Base-by-base conservation (phyloP, 2,888 invertebrate species). In the Sarcophaga rosellei region DNA sequence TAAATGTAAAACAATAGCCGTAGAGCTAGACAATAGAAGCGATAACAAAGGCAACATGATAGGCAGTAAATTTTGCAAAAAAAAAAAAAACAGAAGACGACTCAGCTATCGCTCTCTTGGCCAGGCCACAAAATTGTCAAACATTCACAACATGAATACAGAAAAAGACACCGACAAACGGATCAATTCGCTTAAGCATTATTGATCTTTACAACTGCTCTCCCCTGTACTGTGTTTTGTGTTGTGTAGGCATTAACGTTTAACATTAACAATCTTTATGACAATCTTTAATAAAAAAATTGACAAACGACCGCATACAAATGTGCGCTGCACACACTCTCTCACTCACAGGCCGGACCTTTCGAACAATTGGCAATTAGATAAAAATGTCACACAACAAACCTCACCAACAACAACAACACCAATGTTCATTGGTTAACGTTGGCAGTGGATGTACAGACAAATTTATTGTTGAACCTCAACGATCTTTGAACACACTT, bases 381-480 rank as follows among this genome's bases (percentile, higher is more conserved):
- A 92, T 92, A 92, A 92, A 91, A 92, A 92, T 92, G 92, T 92
- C 92, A 92, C 92, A 92, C 92, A 92, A 92, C 91, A 92, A 92
- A 90, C 91, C 90, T 89, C 88, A 84, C 74, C 83, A 77, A 59
- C 72, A 69, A 74, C n/a, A 57, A 63, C 66, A 61, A 70, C 90
- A 35, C 35, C 90, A 91, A 90, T 91, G 91, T 90, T 91, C 53
- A 15, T 53, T 53, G 15, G 91, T 88, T 82, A 62, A 47, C 78
- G 66, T 20, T 63, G 35, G 21, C 59, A n/a, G n/a, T n/a, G n/a
- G n/a, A n/a, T n/a, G n/a, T n/a, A n/a, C n/a, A 75, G 75, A 88
- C 87, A 89, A 91, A 90, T 90, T 90, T 92, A 91, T 91, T 90
- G 90, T 35, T 45, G 10, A 4, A 53, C 12, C 53, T 53, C 12